phyloP scores from a whole-genome alignment of 2,888 invertebrate genomes.

The Microplitis manilae region DNA sequence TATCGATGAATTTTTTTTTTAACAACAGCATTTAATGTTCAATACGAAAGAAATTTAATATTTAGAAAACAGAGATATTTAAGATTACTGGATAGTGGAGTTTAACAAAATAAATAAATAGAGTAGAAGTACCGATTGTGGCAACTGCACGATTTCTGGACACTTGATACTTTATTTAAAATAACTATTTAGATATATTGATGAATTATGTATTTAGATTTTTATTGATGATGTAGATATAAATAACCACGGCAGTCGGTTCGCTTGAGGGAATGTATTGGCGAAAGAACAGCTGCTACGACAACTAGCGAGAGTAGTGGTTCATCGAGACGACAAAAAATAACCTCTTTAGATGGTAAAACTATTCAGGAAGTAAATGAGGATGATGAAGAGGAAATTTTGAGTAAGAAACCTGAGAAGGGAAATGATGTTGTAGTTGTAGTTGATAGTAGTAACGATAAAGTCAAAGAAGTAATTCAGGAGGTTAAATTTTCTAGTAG shows the following conservation, averaged over 20 bases:
- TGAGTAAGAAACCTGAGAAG: conserved; percentile 23
- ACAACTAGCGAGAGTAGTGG: neutral
- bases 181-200: neutral
- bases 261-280: conserved; percentile 60
- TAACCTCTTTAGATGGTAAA: conserved; percentile 55
- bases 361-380: conserved; percentile 60
- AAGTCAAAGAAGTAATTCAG: conserved; percentile 54
- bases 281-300: conserved; percentile 30
- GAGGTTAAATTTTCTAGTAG: conserved; percentile 61
- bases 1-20: no score
- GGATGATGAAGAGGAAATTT: conserved; percentile 57
- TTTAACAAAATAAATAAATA: no score
- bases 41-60: no score
- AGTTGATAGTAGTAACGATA: conserved; percentile 22
- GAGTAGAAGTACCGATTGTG: no score
- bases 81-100: no score
- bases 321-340: conserved; percentile 49
- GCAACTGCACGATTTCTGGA: no score
- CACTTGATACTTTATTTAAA: no score
- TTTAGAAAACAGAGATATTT: no score
- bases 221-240: conserved; percentile 56
- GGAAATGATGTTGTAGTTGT: conserved; percentile 38
- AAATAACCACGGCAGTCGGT: conserved; percentile 68
- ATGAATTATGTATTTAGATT: conserved; percentile 2
- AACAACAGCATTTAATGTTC: no score